Conservation (phyloP, 2,888 invertebrate genomes). For the Torymus tubicola region DNA sequence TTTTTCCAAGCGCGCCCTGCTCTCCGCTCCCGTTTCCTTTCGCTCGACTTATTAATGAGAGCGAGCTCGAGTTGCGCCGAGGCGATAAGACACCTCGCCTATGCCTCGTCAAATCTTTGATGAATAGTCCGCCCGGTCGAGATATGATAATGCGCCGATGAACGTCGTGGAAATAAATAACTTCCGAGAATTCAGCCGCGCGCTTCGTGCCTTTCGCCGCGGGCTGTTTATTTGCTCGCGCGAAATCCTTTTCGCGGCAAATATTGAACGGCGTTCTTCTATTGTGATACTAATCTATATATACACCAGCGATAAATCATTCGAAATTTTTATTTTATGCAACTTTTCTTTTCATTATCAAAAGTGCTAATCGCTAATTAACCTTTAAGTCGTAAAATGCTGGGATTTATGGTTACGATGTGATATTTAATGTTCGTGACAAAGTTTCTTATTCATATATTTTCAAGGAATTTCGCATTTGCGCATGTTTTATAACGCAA, state of each 20-base stretch:
- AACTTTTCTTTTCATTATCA: not conserved
- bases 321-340: not conserved
- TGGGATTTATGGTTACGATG: no score
- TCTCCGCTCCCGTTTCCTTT: not conserved
- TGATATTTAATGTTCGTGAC: no score
- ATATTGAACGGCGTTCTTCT: no score
- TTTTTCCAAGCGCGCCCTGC: not conserved
- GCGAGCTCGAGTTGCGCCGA: no score
- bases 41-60: constrained; percentile 25
- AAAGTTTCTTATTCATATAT: no score
- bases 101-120: not conserved
- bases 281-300: no score
- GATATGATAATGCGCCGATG: constrained; percentile 9
- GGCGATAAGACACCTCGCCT: constrained; percentile 8
- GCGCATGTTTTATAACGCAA: no score
- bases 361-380: no score
- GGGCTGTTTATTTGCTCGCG: no score
- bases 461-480: no score
- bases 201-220: not conserved
- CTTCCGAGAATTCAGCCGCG: not conserved
- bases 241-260: no score
- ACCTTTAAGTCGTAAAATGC: no score
- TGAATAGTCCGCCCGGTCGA: not conserved
- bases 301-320: not conserved
- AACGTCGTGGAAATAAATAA: not conserved